Evolutionary conservation across 2,113 vertebrate genomes (phyloP).

Genomic region (Vanacampus margaritifer): DNA sequence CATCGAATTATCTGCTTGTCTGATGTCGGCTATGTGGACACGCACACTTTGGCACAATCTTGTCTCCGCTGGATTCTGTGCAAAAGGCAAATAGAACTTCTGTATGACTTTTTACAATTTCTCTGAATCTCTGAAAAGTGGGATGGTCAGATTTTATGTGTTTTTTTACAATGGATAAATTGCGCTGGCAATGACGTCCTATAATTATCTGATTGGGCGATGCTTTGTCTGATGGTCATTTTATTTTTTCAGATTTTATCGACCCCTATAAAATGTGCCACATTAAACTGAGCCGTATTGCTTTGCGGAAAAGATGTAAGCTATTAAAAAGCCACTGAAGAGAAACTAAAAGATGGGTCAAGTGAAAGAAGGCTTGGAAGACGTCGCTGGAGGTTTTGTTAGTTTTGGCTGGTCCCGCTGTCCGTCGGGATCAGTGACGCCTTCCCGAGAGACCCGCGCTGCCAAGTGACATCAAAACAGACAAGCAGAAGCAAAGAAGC

Average conservation of each 20-base stretch:
- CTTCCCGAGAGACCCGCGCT: constrained; percentile 19
- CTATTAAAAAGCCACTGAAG: neutral
- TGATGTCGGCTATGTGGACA: no score
- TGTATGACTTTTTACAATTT: neutral
- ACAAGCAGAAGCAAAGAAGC: neutral
- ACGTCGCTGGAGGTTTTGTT: constrained; percentile 14
- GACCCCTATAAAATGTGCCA: neutral
- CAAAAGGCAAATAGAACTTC: no score
- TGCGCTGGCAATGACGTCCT: neutral
- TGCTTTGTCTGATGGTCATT: neutral
- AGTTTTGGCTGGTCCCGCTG: constrained; percentile 21
- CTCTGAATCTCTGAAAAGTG: neutral
- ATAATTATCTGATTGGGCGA: neutral
- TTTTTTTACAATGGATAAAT: neutral
- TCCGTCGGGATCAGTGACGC: constrained; percentile 15
- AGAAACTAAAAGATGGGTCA: neutral
- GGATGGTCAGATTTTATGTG: neutral
- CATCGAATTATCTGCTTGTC: no score
- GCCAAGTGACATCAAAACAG: constrained; percentile 29
- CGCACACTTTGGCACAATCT: no score
- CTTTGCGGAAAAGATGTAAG: neutral
- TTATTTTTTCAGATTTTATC: neutral
- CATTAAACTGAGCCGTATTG: neutral
- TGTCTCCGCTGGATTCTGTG: no score
- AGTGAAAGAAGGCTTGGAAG: neutral